Evolutionary conservation across 2,113 vertebrate genomes (phyloP).

Genomic region (Lasiurus cinereus): DNA sequence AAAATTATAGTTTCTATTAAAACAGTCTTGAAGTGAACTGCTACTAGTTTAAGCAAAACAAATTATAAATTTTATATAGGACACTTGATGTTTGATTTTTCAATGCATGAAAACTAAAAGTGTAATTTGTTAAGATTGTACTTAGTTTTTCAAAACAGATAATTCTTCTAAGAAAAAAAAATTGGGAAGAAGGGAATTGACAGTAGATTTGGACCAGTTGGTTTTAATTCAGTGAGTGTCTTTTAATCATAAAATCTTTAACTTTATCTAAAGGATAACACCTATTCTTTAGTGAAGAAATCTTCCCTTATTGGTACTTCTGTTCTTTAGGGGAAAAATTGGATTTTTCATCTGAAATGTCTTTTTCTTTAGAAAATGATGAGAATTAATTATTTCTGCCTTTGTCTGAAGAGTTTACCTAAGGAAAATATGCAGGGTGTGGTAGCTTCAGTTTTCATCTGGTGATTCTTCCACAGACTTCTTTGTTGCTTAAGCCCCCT

Average conservation of each 20-base stretch:
- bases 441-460: neutral
- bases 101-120: neutral
- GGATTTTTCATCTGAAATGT: conserved; percentile 9
- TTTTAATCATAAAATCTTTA: conserved; percentile 46
- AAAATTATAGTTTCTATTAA: conserved; percentile 14
- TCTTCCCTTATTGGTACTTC: neutral
- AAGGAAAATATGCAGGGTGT: neutral
- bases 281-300: conserved; percentile 16
- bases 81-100: neutral
- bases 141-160: conserved; percentile 6
- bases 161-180: neutral
- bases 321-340: neutral
- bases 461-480: neutral
- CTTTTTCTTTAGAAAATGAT: conserved; percentile 11
- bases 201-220: conserved; percentile 4
- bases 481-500: neutral
- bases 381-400: neutral
- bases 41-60: conserved; percentile 4
- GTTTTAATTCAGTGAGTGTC: neutral
- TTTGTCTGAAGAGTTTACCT: neutral
- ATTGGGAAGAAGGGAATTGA: neutral
- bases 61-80: neutral
- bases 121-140: neutral
- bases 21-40: neutral
- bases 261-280: neutral